A percentile compares a stretch with the other conserved stretches of the same genome.
Conservation (phyloP, 2,888 invertebrate genomes). For the Brachypalpus laphriformis region DNA sequence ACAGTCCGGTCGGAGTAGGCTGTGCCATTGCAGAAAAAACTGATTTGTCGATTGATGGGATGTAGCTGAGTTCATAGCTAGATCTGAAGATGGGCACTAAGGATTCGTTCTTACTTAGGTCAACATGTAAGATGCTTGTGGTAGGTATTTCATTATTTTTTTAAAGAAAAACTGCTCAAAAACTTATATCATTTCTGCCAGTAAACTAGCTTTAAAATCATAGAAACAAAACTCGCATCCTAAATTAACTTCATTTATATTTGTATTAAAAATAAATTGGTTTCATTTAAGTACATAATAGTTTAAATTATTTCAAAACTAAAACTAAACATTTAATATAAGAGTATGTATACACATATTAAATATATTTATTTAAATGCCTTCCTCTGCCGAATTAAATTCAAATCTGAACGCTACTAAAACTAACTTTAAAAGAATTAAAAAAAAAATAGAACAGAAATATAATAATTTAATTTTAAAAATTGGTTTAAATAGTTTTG, state of each 20-base stretch:
- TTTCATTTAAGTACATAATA: constrained; percentile 70
- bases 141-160: no score
- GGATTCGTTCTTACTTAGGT: no score
- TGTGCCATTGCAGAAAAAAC: no score
- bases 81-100: no score
- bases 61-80: no score
- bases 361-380: constrained; percentile 51
- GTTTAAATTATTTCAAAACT: constrained; percentile 68
- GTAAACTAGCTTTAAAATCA: background rate
- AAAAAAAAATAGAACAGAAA: background rate
- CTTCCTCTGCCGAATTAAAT: constrained; percentile 65
- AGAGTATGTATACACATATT: constrained; percentile 41
- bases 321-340: constrained; percentile 55
- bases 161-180: no score
- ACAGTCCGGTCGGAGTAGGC: no score
- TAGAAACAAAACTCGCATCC: background rate
- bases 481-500: constrained; percentile 15
- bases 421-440: constrained; percentile 15
- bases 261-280: constrained; percentile 73
- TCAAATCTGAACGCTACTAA: constrained; percentile 58
- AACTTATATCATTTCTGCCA: no score
- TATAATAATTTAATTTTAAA: constrained; percentile 25
- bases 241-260: constrained; percentile 71
- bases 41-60: no score
- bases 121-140: no score